Percentiles rank a stretch among this genome's conserved stretches.
Evolutionary conservation across 2,113 vertebrate genomes (phyloP).

Genomic region (Deroptyus accipitrinus): DNA sequence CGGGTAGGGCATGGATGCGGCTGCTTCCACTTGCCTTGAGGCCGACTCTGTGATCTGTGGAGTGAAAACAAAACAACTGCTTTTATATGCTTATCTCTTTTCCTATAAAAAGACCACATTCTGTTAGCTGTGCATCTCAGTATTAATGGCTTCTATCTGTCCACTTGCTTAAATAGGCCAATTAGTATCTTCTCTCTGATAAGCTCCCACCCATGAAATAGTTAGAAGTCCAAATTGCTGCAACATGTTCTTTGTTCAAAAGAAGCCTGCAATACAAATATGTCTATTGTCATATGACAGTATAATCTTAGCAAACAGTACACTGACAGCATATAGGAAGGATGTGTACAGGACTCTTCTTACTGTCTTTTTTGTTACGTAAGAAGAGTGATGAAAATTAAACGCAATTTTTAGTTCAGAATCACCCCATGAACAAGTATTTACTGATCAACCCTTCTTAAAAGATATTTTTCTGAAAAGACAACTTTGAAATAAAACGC

Average conservation of each 20-base stretch:
- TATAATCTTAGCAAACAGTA: slow-evolving; percentile 3
- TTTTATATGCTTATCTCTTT: neutral
- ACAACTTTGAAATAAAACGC: neutral
- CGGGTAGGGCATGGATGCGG: neutral
- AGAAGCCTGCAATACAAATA: neutral
- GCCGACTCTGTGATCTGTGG: neutral
- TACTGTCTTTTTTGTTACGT: neutral
- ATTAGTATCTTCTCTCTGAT: neutral
- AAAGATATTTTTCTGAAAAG: neutral
- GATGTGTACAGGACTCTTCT: neutral
- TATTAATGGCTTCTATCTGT: neutral
- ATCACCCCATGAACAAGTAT: neutral
- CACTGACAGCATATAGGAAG: neutral
- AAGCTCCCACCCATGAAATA: neutral
- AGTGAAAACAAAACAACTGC: neutral
- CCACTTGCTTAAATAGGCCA: neutral
- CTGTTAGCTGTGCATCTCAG: neutral
- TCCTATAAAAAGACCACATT: neutral
- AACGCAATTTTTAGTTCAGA: neutral
- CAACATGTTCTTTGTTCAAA: slow-evolving; percentile 7
- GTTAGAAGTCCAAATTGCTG: neutral
- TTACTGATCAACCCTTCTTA: neutral
- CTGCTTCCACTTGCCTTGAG: neutral
- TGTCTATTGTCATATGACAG: neutral
- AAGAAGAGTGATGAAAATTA: neutral